Conservation (phyloP, 2,888 invertebrate species). For the Torymus tubicola region DNA sequence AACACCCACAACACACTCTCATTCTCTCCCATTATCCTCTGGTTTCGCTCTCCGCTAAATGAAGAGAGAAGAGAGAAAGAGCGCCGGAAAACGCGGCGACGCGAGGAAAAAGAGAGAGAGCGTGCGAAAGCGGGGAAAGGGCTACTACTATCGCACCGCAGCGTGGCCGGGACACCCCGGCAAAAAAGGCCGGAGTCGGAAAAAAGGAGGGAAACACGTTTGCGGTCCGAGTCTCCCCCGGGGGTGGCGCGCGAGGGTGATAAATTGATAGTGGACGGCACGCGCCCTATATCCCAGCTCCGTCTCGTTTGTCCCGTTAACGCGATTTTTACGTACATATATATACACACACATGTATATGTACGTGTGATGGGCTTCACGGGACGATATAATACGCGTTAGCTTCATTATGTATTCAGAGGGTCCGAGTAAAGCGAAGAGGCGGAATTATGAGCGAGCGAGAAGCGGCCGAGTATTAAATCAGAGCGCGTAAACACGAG, state of each 20-base stretch:
- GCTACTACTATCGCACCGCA: slow-evolving; percentile 11
- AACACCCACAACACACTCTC: neutral
- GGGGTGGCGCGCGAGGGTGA: slow-evolving; percentile 65
- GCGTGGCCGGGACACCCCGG: slow-evolving; percentile 56
- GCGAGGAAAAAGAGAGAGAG: slow-evolving; percentile 41
- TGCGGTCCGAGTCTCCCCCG: slow-evolving; percentile 47
- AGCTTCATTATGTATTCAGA: slow-evolving; percentile 50
- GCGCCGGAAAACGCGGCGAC: slow-evolving; percentile 16
- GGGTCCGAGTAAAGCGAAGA: slow-evolving; percentile 43
- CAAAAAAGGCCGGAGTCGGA: slow-evolving; percentile 62
- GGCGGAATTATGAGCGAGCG: slow-evolving; percentile 11
- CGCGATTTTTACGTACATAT: slow-evolving; percentile 4
- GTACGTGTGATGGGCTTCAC: slow-evolving; percentile 4
- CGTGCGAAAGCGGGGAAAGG: slow-evolving; percentile 50
- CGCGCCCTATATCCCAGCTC: slow-evolving; percentile 61
- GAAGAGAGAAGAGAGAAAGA: slow-evolving; percentile 48
- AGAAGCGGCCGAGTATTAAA: slow-evolving; percentile 43
- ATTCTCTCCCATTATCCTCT: neutral
- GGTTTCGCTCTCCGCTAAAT: slow-evolving; percentile 5
- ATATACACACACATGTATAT: neutral
- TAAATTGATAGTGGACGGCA: slow-evolving; percentile 76
- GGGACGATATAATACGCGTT: slow-evolving; percentile 55
- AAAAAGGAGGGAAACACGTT: slow-evolving; percentile 65
- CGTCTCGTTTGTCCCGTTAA: neutral
- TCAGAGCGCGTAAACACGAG: slow-evolving; percentile 32